phyloP scores from a whole-genome alignment of 1,140 invertebrate genomes.

The Diorhabda carinulata region DNA sequence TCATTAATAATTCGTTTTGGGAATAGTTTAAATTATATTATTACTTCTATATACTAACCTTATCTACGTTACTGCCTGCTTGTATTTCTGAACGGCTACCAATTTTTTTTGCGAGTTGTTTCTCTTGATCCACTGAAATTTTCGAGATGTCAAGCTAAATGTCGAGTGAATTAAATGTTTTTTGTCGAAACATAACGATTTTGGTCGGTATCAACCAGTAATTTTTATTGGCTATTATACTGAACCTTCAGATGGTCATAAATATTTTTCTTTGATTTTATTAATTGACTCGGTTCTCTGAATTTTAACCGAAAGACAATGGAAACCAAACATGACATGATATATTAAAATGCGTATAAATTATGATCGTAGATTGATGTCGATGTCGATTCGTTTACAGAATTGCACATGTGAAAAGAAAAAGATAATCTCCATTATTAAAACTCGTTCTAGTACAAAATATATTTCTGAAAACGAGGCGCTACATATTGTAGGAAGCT shows the following conservation, averaged over 20 bases:
- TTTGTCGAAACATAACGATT: conserved; percentile 10
- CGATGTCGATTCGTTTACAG: too few species aligned
- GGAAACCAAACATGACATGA: conserved; percentile 9
- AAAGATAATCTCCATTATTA: too few species aligned
- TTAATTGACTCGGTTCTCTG: conserved; percentile 15
- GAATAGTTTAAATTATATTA: too few species aligned
- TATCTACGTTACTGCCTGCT: too few species aligned
- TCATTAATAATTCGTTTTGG: too few species aligned
- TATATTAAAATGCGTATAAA: conserved; percentile 6
- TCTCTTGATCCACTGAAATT: conserved; percentile 10
- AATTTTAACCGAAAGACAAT: conserved; percentile 7
- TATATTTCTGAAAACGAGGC: too few species aligned
- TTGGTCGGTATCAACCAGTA: neutral
- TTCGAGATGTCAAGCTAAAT: conserved; percentile 11
- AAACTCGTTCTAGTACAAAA: too few species aligned
- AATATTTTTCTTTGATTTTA: conserved; percentile 15
- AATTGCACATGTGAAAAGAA: too few species aligned
- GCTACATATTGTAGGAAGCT: too few species aligned
- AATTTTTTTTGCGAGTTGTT: neutral
- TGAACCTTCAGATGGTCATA: conserved; percentile 5
- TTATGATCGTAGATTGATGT: conserved; percentile 7
- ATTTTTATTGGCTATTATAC: conserved; percentile 11
- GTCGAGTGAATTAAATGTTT: conserved; percentile 12
- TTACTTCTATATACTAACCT: too few species aligned
- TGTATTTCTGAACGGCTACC: too few species aligned